Conservation (phyloP, 2,797 vertebrate species). For the Pachyuromys duprasi region DNA sequence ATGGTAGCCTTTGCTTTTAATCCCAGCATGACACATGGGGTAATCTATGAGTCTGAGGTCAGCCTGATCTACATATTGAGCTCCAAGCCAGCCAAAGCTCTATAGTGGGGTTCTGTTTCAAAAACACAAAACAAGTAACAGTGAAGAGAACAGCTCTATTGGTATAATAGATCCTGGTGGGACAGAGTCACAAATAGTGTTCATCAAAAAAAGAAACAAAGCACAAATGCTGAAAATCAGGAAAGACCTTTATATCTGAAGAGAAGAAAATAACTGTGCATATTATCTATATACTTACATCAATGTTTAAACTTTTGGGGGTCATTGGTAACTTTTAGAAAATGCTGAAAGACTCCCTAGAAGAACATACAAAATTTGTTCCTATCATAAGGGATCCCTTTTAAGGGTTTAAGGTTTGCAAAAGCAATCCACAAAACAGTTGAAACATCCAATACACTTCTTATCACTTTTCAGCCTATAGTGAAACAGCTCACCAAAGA, state of each 20-base stretch:
- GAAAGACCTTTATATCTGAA: constrained; percentile 5
- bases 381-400: neutral
- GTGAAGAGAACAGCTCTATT: neutral
- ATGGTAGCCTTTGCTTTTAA: neutral
- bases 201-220: constrained; percentile 14
- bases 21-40: neutral
- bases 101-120: neutral
- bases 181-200: neutral
- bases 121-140: neutral
- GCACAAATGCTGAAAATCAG: neutral
- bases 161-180: constrained; percentile 25
- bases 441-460: constrained; percentile 27
- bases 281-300: constrained; percentile 2
- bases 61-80: neutral
- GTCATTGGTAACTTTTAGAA: constrained; percentile 35
- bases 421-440: neutral
- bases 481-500: neutral
- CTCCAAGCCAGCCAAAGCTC: neutral
- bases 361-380: constrained; percentile 59
- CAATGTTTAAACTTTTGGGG: neutral
- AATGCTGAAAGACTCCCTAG: constrained; percentile 46
- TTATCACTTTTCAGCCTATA: neutral
- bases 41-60: neutral
- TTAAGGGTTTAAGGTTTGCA: constrained; percentile 1
- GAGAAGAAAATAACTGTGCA: constrained; percentile 52